These are phyloP conservation scores for Psephotus haematonotus DNA, from an alignment of 2,113 vertebrate species.

Conservation along the genomic window DNA sequence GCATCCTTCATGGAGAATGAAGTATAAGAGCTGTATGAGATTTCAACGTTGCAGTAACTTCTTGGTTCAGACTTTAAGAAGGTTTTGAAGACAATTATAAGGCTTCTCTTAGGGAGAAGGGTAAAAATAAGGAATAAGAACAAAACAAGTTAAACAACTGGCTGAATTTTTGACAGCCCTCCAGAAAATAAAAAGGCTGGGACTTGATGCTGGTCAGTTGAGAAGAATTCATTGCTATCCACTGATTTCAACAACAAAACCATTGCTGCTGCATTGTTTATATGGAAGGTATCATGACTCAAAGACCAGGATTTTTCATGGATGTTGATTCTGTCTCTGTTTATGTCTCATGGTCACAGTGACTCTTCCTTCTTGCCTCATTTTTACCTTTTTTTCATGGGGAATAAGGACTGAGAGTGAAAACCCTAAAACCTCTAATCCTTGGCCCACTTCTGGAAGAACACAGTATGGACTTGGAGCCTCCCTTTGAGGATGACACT, in stretches of 20 bases:
- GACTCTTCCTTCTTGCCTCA: not conserved
- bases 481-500: not conserved
- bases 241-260: not conserved
- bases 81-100: not conserved
- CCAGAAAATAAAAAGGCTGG: not conserved
- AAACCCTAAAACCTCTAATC: not conserved
- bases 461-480: not conserved
- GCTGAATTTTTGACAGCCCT: not conserved
- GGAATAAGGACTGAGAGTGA: not conserved
- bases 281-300: not conserved
- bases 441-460: not conserved
- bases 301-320: not conserved
- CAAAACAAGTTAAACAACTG: not conserved
- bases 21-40: not conserved
- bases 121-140: not conserved
- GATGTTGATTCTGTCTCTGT: not conserved
- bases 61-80: not conserved
- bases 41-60: not conserved
- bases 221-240: not conserved
- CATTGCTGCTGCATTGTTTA: not conserved
- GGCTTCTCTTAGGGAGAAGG: not conserved
- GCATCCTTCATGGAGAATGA: not conserved
- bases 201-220: not conserved
- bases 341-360: not conserved
- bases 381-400: not conserved